These are phyloP conservation scores for Ia io DNA, from an alignment of 2,113 vertebrate species.

Conservation along the genomic window DNA sequence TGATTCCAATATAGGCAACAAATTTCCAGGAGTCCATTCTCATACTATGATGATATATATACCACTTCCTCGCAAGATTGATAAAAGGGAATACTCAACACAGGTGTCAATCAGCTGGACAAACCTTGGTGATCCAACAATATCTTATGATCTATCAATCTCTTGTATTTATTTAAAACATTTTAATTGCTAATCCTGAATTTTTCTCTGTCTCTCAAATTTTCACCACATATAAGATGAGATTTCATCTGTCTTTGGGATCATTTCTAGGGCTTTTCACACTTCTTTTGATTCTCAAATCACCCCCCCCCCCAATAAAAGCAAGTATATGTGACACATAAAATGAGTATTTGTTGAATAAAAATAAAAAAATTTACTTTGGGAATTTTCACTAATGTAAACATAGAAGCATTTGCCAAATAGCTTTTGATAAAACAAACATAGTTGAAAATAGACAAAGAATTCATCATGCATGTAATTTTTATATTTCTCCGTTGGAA, in stretches of 20 bases:
- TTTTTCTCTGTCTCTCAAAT: neutral
- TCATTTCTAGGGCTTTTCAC: neutral
- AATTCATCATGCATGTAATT: neutral
- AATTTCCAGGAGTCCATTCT: neutral
- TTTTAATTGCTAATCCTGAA: neutral
- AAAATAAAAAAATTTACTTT: neutral
- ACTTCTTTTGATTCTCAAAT: neutral
- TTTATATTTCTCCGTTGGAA: neutral
- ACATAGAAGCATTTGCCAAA: neutral
- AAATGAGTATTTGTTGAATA: neutral
- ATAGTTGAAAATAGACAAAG: neutral
- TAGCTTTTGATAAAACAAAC: neutral
- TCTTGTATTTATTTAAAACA: neutral
- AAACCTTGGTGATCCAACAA: neutral
- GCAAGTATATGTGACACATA: neutral
- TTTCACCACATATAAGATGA: neutral
- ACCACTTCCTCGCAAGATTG: neutral
- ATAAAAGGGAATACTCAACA: neutral
- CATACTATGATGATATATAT: neutral
- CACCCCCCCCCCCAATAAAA: neutral
- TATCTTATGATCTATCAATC: neutral
- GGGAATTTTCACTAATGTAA: neutral
- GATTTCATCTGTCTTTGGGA: neutral
- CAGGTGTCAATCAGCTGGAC: neutral
- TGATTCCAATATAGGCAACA: neutral